Evolutionary conservation across 2,113 vertebrate species (phyloP).

Genomic region (Murina feae): DNA sequence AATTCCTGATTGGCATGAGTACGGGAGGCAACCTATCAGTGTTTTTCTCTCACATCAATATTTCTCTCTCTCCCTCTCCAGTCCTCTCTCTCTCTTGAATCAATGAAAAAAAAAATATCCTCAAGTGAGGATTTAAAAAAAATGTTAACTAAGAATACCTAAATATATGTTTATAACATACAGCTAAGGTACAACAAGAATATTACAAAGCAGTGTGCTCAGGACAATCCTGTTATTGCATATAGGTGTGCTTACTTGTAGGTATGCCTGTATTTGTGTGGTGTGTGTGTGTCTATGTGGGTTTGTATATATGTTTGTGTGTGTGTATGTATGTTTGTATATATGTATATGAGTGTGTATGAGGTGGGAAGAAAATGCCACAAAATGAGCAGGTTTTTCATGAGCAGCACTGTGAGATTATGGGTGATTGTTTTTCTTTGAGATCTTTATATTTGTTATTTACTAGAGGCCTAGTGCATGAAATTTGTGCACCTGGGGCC

Average conservation of each 20-base stretch:
- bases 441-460: background rate
- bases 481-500: too few relatives aligned
- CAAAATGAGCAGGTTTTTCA: constrained; percentile 41
- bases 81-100: too few relatives aligned
- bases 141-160: background rate
- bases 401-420: background rate
- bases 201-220: background rate
- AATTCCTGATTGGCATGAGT: too few relatives aligned
- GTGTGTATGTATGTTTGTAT: too few relatives aligned
- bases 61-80: too few relatives aligned
- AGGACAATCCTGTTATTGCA: rapidly evolving
- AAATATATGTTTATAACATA: background rate
- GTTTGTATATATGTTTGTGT: background rate
- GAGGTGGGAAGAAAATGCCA: background rate
- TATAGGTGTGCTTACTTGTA: rapidly evolving
- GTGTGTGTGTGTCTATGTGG: background rate
- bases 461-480: too few relatives aligned
- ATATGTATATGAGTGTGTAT: background rate
- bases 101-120: too few relatives aligned
- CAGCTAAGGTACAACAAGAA: background rate
- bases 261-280: background rate
- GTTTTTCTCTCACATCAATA: too few relatives aligned
- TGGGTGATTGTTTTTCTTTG: constrained; percentile 19
- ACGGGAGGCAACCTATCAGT: too few relatives aligned
- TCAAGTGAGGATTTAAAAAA: background rate